Evolutionary conservation across 2,888 invertebrate genomes (phyloP), one percentile per base, ranked within the genome.

Genomic region (Tipula vernalis): DNA sequence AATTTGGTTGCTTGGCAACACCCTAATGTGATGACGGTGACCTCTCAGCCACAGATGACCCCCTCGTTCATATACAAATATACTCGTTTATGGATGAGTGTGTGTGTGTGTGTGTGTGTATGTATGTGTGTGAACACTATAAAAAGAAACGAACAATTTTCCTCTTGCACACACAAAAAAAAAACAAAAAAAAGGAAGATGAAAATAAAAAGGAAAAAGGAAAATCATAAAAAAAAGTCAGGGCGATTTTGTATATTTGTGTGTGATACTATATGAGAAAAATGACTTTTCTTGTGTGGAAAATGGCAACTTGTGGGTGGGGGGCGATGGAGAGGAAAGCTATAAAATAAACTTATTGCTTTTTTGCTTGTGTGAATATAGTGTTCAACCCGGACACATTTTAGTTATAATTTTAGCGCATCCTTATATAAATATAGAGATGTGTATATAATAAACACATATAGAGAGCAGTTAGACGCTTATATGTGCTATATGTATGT

Each of bases 21-120:
- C 71, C 71, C 71, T 71, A 71, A 71, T 71, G 71, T 71, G 71
- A 71, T 71, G 71, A 71, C 71, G 71, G 71, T 71, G 71, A 71
- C 71, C 71, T 71, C 71, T 71, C 71, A 71, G 71, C 71, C 71
- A 71, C 71, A 71, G 71, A 71, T 71, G 71, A 71, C 71, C 71
- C 71, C 71, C 28, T 4, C 51, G 4, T n/a, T n/a, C n/a, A 51
- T 51, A 51, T 51, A 15, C n/a, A 51, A n/a, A 71, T 71, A 71
- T 71, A 71, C 28, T 8, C 10, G 10, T 10, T 10, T 71, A 28
- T 71, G 28, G 10, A 12, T 71, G 10, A 10, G 3, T 71, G 10
- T 28, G 28, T 28, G 28, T 71, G 10, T 71, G 28, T 71, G 28
- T 71, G 28, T 71, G 71, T 71, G 3, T 71, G 10, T 28, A 10